phyloP scores from a whole-genome alignment of 2,888 invertebrate genomes.

The Prosapia bicincta region DNA sequence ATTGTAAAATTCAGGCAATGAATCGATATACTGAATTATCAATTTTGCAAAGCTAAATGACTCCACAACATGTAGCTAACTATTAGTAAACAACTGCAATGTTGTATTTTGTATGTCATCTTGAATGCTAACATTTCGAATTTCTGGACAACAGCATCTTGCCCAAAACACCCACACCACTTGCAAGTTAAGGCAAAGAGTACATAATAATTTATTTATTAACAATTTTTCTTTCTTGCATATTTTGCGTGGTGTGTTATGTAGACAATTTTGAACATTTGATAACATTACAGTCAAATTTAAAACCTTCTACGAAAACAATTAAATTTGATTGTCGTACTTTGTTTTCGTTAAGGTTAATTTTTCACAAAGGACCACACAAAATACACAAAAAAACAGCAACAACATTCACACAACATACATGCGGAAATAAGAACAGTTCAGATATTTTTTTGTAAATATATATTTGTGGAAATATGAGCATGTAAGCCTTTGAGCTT shows the following conservation, averaged over 20 bases:
- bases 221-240: neutral
- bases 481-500: neutral
- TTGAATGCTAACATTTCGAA: no score
- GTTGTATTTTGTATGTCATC: no score
- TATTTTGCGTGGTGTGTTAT: neutral
- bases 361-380: neutral
- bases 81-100: no score
- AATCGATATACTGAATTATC: no score
- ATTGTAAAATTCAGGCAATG: no score
- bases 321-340: conserved; percentile 2
- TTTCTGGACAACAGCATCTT: neutral
- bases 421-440: conserved; percentile 2
- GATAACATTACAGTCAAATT: neutral
- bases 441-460: neutral
- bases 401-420: neutral
- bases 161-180: neutral
- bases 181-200: conserved; percentile 1
- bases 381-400: neutral
- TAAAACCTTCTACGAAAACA: neutral
- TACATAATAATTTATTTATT: neutral
- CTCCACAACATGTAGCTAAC: no score
- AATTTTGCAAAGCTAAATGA: no score
- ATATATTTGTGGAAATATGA: neutral
- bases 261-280: no score
- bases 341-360: neutral